These are phyloP conservation scores for Oscheius sp. DNA, from an alignment of 2,888 invertebrate species.

Conservation along the genomic window DNA sequence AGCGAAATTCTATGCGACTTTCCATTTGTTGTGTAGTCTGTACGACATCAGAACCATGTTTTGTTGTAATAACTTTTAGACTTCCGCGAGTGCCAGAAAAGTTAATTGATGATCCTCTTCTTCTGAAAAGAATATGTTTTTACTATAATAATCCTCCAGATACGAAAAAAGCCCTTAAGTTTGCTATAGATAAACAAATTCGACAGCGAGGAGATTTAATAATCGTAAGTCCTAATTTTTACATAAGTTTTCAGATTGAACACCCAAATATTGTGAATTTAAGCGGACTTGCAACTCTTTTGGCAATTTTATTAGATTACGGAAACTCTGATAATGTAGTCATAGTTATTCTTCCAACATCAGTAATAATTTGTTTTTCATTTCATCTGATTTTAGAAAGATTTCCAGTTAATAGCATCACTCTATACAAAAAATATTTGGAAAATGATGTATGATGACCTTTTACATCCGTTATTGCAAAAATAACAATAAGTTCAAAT, in stretches of 20 bases:
- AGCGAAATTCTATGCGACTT: not conserved
- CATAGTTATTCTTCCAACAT: not conserved
- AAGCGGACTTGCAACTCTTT: not conserved
- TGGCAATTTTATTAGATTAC: not conserved
- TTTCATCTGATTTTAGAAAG: not conserved
- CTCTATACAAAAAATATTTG: constrained; percentile 2
- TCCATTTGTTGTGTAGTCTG: not conserved
- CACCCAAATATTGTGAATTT: not conserved
- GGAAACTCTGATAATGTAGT: not conserved
- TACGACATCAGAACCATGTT: not conserved
- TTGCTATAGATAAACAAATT: not conserved
- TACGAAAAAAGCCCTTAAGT: not conserved
- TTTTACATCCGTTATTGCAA: not conserved
- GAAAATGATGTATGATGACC: not conserved
- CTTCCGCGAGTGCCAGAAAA: not conserved
- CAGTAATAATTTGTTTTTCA: not conserved
- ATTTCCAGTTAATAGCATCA: not conserved
- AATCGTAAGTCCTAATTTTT: not conserved
- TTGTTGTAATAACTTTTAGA: not conserved
- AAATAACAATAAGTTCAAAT: not conserved
- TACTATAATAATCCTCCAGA: not conserved
- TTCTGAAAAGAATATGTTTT: not conserved
- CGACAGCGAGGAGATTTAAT: not conserved
- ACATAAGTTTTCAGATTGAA: not conserved
- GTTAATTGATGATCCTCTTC: not conserved